Conservation (phyloP, 2,888 invertebrate species). For the Pristionchus exspectatus region DNA sequence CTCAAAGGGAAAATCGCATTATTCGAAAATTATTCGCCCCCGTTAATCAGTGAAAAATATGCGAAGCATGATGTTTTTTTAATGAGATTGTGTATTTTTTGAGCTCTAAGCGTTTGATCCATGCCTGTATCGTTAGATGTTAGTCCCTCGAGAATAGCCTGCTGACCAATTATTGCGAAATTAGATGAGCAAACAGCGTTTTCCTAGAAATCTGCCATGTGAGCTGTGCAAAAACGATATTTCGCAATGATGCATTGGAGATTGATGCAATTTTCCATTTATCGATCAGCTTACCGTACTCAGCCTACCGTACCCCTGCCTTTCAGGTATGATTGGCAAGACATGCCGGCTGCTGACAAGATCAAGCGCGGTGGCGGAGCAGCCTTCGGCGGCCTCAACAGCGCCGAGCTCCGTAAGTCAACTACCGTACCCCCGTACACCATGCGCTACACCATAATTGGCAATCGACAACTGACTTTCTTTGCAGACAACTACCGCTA, state of each 20-base stretch:
- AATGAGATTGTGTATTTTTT: background rate
- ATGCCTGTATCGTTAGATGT: background rate
- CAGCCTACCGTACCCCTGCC: background rate
- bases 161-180: background rate
- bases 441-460: background rate
- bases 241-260: background rate
- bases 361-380: conserved; percentile 54
- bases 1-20: background rate
- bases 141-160: background rate
- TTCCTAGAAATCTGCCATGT: no score
- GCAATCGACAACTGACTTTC: conserved; percentile 21
- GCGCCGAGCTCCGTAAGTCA: conserved; percentile 26
- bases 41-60: background rate
- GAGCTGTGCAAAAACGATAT: no score
- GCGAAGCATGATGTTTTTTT: background rate
- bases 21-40: background rate
- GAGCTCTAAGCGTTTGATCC: background rate
- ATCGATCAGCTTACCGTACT: background rate
- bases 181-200: background rate
- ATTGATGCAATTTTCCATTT: background rate
- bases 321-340: conserved; percentile 73
- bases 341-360: conserved; percentile 61
- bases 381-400: background rate
- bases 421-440: background rate
- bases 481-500: conserved; percentile 45